Conservation (phyloP, 2,888 invertebrate genomes). For the Pachymerium ferrugineum region DNA sequence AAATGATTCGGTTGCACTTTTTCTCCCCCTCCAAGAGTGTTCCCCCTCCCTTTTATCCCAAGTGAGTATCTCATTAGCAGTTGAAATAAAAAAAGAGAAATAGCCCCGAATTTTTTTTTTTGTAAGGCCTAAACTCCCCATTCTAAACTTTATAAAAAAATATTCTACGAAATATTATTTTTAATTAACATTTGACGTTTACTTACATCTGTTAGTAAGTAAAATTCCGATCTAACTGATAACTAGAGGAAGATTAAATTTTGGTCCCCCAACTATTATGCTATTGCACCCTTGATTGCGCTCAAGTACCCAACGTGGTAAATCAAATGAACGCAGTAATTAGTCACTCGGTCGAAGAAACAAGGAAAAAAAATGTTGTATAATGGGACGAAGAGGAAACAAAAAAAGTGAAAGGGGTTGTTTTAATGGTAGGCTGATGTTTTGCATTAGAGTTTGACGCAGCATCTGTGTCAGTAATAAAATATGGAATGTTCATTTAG, state of each 20-base stretch:
- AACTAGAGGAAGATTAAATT: background rate
- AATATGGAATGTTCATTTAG: background rate
- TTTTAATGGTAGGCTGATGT: background rate
- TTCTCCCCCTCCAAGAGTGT: too few species aligned
- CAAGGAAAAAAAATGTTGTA: background rate
- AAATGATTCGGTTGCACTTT: too few species aligned
- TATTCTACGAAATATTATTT: too few species aligned
- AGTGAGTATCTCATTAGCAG: too few species aligned
- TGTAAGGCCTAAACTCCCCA: too few species aligned
- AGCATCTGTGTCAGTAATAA: background rate
- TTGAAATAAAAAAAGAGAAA: background rate
- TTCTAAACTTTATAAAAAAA: too few species aligned
- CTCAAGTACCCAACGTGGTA: background rate
- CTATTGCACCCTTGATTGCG: background rate
- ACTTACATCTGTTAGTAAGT: background rate
- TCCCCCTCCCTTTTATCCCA: too few species aligned
- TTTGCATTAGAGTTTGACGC: background rate
- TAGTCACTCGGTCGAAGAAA: conserved; percentile 14
- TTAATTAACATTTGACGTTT: background rate
- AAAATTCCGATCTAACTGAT: background rate
- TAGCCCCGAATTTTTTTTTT: background rate
- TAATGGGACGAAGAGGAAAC: background rate
- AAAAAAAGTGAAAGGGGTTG: background rate
- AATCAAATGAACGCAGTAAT: conserved; percentile 7
- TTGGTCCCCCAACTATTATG: background rate